phyloP scores from a whole-genome alignment of 2,888 invertebrate species.

The Torymus texanus region DNA sequence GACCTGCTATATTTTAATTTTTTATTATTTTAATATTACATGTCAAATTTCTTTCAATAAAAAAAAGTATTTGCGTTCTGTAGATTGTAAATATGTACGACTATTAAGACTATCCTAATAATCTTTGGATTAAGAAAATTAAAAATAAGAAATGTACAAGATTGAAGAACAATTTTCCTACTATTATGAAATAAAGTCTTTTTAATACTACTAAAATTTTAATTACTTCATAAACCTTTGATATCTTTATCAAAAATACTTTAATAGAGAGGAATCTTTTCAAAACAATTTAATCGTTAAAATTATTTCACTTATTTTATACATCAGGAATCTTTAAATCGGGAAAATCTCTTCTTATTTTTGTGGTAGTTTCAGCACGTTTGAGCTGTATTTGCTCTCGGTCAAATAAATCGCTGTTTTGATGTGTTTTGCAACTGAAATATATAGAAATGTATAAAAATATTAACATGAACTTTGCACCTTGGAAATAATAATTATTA shows the following conservation, averaged over 20 bases:
- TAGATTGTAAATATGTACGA: conserved; percentile 36
- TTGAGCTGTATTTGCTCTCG: conserved; percentile 11
- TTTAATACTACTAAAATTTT: conserved; percentile 3
- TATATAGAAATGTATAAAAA: neutral
- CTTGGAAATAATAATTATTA: too few relatives aligned
- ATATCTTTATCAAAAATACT: too few relatives aligned
- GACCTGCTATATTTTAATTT: neutral
- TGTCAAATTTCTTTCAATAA: neutral
- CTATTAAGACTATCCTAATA: conserved; percentile 15
- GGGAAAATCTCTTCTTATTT: conserved; percentile 23
- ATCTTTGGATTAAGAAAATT: too few relatives aligned
- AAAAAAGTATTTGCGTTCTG: neutral
- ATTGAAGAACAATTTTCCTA: conserved; percentile 22
- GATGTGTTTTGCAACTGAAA: conserved; percentile 17
- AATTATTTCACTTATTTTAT: neutral
- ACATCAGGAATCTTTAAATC: conserved; percentile 40
- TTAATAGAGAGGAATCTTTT: too few relatives aligned
- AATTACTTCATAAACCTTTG: neutral
- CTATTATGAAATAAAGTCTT: conserved; percentile 27
- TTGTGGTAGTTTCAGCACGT: neutral
- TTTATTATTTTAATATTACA: neutral
- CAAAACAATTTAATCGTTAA: too few relatives aligned
- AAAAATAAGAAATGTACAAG: neutral
- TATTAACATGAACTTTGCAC: neutral
- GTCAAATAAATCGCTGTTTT: conserved; percentile 30